Base-by-base conservation (phyloP, 2,888 invertebrate genomes). In the Ophonus ardosiacus region DNA sequence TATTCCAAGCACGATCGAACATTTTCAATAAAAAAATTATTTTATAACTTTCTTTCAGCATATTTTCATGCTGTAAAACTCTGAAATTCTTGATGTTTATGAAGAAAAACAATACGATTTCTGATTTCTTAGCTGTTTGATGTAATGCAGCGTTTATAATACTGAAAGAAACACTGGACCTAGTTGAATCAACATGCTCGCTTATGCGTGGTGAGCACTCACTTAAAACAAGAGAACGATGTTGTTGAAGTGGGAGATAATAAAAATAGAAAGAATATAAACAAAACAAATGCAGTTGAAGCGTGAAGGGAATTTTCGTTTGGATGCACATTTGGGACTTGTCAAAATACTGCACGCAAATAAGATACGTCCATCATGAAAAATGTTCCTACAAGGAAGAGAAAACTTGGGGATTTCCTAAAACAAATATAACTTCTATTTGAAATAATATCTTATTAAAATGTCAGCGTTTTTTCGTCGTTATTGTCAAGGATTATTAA, bases 221-320 rank as follows among this genome's bases (percentile, higher is more conserved):
- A 43, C 43, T 74, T 78, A 78, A 81, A 81, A 81, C 65, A 81
- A 81, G 24, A 63, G 21, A 61, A 2, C 2, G 18, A n/a, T 59
- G 76, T 83, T 43, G 59, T 68, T 65, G 57, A 56, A 68, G 31
- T 68, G 43, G 24, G 76, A 63, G 83, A 84, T 82, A 86, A 86
- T 81, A 86, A 84, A 86, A 86, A 86, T 81, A 86, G 74, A 87
- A 85, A 61, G 68, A 85, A 84, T 81, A 84, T 86, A 84, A 82
- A 79, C 76, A 74, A 84, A 81, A 79, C 82, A 85, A 85, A 17
- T 76, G 81, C 74, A 86, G 57, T 83, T 86, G 85, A 86, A 86
- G 85, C 86, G 86, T 86, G 85, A 87, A 86, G 82, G 83, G 85
- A 81, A 17, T 85, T 87, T 87, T 86, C 87, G 81, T 86, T 79